A percentile compares a stretch with the other conserved stretches of the same genome.
These are phyloP conservation scores for Silurus aristotelis DNA, from an alignment of 2,797 vertebrate species.

Conservation along the genomic window DNA sequence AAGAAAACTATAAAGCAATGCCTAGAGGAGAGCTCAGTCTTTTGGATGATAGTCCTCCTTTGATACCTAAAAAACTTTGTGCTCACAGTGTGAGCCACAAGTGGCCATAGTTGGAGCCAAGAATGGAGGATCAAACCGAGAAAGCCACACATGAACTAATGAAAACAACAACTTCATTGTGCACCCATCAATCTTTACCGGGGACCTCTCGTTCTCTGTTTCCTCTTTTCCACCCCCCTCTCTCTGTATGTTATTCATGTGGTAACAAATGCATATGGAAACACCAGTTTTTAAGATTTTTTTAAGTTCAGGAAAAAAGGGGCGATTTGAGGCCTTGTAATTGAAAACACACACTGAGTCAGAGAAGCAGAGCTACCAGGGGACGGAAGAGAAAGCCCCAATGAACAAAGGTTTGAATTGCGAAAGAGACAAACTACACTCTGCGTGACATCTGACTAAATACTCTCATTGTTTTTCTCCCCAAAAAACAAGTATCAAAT, in stretches of 20 bases:
- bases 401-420: conserved; percentile 77
- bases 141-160: conserved; percentile 57
- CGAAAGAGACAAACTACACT: conserved; percentile 77
- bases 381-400: conserved; percentile 66
- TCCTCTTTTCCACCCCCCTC: conserved; percentile 33
- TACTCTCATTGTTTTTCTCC: conserved; percentile 80
- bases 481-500: conserved; percentile 79
- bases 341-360: conserved; percentile 76
- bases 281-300: conserved; percentile 41
- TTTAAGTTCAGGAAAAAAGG: conserved; percentile 51
- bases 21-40: conserved; percentile 43
- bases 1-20: conserved; percentile 47
- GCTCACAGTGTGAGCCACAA: conserved; percentile 43
- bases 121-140: conserved; percentile 56
- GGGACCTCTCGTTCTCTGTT: conserved; percentile 50
- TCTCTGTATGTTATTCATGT: conserved; percentile 54
- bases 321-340: conserved; percentile 71
- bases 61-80: conserved; percentile 50
- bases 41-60: conserved; percentile 50
- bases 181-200: conserved; percentile 45
- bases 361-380: conserved; percentile 70
- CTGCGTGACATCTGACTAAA: conserved; percentile 80
- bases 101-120: conserved; percentile 43
- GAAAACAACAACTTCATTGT: conserved; percentile 55
- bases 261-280: conserved; percentile 56